phyloP scores from a whole-genome alignment of 1,140 invertebrate species.

The Pissodes strobi region DNA sequence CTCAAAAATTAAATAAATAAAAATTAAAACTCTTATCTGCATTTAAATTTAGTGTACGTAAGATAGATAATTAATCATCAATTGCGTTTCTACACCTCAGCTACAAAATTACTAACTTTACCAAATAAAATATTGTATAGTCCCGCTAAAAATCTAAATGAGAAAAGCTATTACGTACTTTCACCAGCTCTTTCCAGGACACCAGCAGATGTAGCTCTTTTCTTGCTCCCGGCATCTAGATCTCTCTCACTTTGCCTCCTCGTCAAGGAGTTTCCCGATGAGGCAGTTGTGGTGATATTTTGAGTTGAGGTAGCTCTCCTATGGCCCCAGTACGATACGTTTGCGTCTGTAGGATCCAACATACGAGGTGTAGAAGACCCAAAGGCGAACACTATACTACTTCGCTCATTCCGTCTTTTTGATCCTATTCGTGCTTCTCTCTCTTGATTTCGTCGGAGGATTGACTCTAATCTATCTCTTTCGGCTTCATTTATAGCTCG shows the following conservation, averaged over 20 bases:
- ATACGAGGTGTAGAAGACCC: constrained; percentile 86
- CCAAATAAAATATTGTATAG: constrained; percentile 21
- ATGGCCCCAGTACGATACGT: constrained; percentile 78
- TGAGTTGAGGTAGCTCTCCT: constrained; percentile 84
- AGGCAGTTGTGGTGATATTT: constrained; percentile 69
- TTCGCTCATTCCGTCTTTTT: constrained; percentile 70
- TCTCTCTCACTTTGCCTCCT: constrained; percentile 82
- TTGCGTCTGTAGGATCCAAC: constrained; percentile 79
- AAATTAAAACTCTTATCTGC: too few relatives aligned
- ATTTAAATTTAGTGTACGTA: too few relatives aligned
- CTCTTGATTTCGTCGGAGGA: constrained; percentile 82
- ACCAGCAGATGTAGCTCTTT: constrained; percentile 76
- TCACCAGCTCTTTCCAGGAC: constrained; percentile 70
- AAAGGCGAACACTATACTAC: constrained; percentile 79
- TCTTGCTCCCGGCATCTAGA: constrained; percentile 77
- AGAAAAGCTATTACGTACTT: too few relatives aligned
- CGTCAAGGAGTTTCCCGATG: constrained; percentile 71
- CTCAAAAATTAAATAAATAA: too few relatives aligned
- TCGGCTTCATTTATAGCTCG: constrained; percentile 85
- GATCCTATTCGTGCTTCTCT: constrained; percentile 80
- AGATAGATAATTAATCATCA: too few relatives aligned
- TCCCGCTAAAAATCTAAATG: too few relatives aligned
- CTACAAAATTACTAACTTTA: background rate
- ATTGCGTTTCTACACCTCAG: too few relatives aligned
- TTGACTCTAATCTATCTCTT: constrained; percentile 79